Percentiles rank a stretch among this genome's conserved stretches.
Conservation (phyloP, 2,888 invertebrate genomes). For the Nowickia ferox region DNA sequence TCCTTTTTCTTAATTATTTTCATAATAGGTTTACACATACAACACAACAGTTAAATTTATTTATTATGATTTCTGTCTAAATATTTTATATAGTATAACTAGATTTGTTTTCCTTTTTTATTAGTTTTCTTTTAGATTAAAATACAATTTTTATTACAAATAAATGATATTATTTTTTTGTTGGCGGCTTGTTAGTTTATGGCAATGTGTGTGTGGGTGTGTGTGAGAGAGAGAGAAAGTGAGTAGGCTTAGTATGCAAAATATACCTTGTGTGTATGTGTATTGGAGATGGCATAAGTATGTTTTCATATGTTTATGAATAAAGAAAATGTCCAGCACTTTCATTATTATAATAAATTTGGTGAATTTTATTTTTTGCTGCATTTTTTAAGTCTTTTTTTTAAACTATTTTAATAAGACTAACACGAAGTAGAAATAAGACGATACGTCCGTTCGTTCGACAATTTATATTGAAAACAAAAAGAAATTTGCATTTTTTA, state of each 20-base stretch:
- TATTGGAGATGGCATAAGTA: constrained; percentile 29
- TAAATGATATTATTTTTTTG: constrained; percentile 37
- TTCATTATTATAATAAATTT: constrained; percentile 73
- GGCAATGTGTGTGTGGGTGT: constrained; percentile 9
- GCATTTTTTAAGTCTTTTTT: constrained; percentile 67
- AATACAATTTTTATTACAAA: constrained; percentile 35
- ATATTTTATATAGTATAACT: not conserved
- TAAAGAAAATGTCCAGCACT: constrained; percentile 83
- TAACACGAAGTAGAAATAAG: not conserved
- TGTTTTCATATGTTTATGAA: constrained; percentile 44
- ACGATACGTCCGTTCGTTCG: too few relatives aligned
- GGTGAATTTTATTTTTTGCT: constrained; percentile 65
- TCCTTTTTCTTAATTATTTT: constrained; percentile 38
- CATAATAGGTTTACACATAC: constrained; percentile 67
- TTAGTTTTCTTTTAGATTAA: constrained; percentile 22
- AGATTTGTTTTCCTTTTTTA: not conserved
- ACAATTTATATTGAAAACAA: too few relatives aligned
- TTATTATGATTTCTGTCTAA: constrained; percentile 17
- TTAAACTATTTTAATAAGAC: not conserved
- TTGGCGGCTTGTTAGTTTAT: not conserved
- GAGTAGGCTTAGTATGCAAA: not conserved
- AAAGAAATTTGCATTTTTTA: too few relatives aligned
- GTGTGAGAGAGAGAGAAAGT: not conserved
- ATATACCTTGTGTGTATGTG: not conserved
- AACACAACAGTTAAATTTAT: constrained; percentile 69